Percentiles rank a stretch among this genome's conserved stretches.
These are phyloP conservation scores for Tetragnatha versicolor DNA, from an alignment of 1,140 invertebrate genomes.

Conservation along the genomic window DNA sequence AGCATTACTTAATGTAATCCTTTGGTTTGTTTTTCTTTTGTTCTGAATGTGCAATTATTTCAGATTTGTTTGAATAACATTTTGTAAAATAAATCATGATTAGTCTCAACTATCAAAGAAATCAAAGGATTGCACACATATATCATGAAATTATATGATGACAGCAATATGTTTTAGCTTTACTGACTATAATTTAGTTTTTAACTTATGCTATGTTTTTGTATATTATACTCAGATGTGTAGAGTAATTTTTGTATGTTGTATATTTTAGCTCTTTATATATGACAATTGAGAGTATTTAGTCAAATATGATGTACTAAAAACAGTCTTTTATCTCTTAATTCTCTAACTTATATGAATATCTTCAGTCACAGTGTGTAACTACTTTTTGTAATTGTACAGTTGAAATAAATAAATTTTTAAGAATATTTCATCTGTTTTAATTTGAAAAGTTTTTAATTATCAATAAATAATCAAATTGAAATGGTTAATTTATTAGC, in stretches of 20 bases:
- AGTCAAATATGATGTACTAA: constrained; percentile 50
- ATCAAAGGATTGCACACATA: constrained; percentile 51
- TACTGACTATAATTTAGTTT: constrained; percentile 48
- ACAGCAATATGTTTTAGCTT: constrained; percentile 53
- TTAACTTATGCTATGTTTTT: constrained; percentile 54
- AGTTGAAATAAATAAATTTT: constrained; percentile 54
- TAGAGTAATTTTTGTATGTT: constrained; percentile 53
- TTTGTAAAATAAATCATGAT: constrained; percentile 38
- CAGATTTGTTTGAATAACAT: constrained; percentile 29
- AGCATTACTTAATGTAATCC: constrained; percentile 47
- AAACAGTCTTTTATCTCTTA: constrained; percentile 46
- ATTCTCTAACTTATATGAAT: constrained; percentile 49
- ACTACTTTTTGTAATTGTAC: constrained; percentile 54
- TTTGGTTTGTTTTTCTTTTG: constrained; percentile 47
- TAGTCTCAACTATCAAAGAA: constrained; percentile 20
- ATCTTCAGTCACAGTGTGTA: constrained; percentile 42
- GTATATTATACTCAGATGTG: constrained; percentile 53
- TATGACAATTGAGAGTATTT: constrained; percentile 52
- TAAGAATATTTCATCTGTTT: constrained; percentile 48
- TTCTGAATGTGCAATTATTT: constrained; percentile 51
- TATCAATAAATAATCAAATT: no score
- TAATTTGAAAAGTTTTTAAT: no score
- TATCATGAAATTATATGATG: constrained; percentile 35
- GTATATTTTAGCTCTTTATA: constrained; percentile 53
- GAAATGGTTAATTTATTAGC: no score